Evolutionary conservation across 2,113 vertebrate genomes (phyloP), one percentile per base, ranked within the genome.

Genomic region (Calonectris borealis): DNA sequence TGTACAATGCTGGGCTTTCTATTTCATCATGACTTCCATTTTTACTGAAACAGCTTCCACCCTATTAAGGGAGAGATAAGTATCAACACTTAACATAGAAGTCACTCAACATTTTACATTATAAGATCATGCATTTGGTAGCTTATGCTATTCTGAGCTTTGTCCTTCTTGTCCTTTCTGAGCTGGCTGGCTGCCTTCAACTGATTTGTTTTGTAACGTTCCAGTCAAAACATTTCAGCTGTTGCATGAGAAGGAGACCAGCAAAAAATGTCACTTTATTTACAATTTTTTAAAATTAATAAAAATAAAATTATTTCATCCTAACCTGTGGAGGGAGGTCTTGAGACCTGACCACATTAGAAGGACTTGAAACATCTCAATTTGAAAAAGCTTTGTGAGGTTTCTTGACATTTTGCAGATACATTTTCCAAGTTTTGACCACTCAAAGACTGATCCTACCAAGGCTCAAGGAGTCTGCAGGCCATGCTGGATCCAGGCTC

Each of bases 211-310:
- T 92, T 86, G 77, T 68, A 94, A 92, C 0, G 6, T 72, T 96
- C 86, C 88, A 94, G 91, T 91, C 96, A 96, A 97, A 95, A 96
- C 49, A 95, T 82, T 78, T 92, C 93, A 94, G 77, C 86, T 88
- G 83, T 72, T 94, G 86, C 80, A 83, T 21, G 81, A 91, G 80
- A n/a, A 89, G 51, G 73, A 94, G 86, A 90, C 38, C 18, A 89
- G 44, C 44, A 86, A 88, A 93, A 93, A 91, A 95, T 21, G 36
- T 31, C 0, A 0, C 25, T 91, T 80, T 77, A 86, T 86, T 88
- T 88, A 82, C 57, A 65, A 13, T 75, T 49, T 69, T 25, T 6
- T n/a, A 62, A 81, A 87, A 73, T 34, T 24, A 57, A 71, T 54
- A 93, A 87, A 85, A 88, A 80, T 61, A 93, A 71, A 80, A 94